Evolutionary conservation across 2,888 invertebrate genomes (phyloP).

Genomic region (Dromius quadrimaculatus): DNA sequence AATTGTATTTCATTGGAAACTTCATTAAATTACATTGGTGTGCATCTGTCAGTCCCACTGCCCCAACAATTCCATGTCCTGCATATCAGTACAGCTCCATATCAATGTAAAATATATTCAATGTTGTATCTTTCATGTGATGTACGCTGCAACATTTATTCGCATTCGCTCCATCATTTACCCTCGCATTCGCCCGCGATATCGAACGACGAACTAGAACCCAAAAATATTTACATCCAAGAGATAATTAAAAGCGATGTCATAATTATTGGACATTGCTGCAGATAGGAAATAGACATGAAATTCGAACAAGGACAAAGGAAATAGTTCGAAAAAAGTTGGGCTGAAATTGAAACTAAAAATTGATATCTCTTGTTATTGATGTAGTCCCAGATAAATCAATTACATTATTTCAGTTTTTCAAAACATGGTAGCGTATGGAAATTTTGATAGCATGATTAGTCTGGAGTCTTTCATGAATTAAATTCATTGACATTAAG

Average conservation of each 20-base stretch:
- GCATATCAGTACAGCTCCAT: background rate
- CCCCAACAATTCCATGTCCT: background rate
- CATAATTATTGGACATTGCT: conserved; percentile 36
- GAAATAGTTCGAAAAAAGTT: too few species aligned
- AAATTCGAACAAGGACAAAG: too few species aligned
- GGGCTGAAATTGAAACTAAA: too few species aligned
- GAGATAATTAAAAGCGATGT: conserved; percentile 45
- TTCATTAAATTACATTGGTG: conserved; percentile 17
- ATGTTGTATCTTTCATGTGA: conserved; percentile 4
- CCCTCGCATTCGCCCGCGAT: conserved; percentile 2
- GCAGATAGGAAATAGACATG: too few species aligned
- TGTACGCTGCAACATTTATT: background rate
- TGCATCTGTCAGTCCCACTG: background rate
- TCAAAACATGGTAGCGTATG: too few species aligned
- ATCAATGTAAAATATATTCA: conserved; percentile 20
- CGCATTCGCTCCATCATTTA: background rate
- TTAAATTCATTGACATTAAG: too few species aligned
- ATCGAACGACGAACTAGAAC: conserved; percentile 4
- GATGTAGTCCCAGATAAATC: too few species aligned
- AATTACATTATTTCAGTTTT: too few species aligned
- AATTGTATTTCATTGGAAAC: conserved; percentile 4
- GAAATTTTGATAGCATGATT: too few species aligned
- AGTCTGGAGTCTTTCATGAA: too few species aligned
- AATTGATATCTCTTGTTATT: too few species aligned
- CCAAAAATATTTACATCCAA: conserved; percentile 31